Base-by-base conservation (phyloP, 2,888 invertebrate genomes). In the Heliconius charithonia region DNA sequence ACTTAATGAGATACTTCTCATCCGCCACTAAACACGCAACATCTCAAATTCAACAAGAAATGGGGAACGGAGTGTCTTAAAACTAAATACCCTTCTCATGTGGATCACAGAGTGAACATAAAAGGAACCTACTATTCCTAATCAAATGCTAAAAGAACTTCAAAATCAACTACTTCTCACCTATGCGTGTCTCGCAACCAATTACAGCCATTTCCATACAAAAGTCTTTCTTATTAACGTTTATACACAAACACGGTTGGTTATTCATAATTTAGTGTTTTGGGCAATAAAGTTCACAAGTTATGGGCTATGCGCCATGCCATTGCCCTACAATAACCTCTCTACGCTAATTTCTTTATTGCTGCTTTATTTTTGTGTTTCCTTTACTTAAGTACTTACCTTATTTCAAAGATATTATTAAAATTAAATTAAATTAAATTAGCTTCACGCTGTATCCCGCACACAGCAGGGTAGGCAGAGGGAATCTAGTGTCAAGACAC, bases 221-320 rank as follows among this genome's bases (percentile, higher is more conserved):
- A 80, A 78, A 77, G 75, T 78, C 51, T 78, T 73, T 65, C 75
- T 51, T 76, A 78, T 70, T 78, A 76, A 78, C 67, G 75, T 73
- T 73, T 73, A 69, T 76, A 37, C 56, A 45, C 74, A 59, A 51
- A 70, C 73, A 67, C 77, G 72, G 66, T 72, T 56, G 29, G 65
- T 37, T 63, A 32, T 77, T 65, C 65, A 29, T 74, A 29, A 45
- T 62, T 59, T 63, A 69, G 67, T 62, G 29, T 51, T 74, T 74
- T 62, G 73, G 59, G 45, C 74, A 27, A 75, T 78, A 78, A 75
- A 78, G 69, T 70, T 45, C 6, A 45, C 62, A 32, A 62, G 74
- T 78, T 75, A 78, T 66, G 67, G 75, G 63, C 41, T 27, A 41
- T 27, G 41, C 41, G 73, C 62, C 41, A 27, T 62, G 62, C 62